Evolutionary conservation across 2,888 invertebrate species (phyloP).

Genomic region (Sphaerophoria taeniata): DNA sequence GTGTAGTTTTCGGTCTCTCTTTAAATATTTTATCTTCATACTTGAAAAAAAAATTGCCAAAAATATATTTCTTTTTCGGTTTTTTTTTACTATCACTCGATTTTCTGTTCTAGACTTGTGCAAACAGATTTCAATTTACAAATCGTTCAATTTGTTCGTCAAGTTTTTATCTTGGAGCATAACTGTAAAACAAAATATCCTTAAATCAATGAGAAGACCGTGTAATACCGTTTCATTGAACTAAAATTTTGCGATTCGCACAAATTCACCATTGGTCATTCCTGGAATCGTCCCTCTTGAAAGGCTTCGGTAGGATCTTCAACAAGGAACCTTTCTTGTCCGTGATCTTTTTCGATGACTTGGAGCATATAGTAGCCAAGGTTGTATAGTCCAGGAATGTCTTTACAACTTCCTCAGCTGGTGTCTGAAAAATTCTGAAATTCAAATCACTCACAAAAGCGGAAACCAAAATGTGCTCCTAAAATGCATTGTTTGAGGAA

Average conservation of each 20-base stretch:
- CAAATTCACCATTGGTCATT: slow-evolving; percentile 87
- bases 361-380: slow-evolving; percentile 84
- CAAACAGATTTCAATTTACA: too few relatives aligned
- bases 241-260: slow-evolving; percentile 84
- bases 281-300: slow-evolving; percentile 84
- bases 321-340: slow-evolving; percentile 86
- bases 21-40: too few relatives aligned
- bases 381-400: slow-evolving; percentile 78
- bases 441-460: too few relatives aligned
- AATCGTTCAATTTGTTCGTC: slow-evolving; percentile 77
- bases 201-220: neutral
- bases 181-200: slow-evolving; percentile 79
- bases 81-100: too few relatives aligned
- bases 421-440: slow-evolving; percentile 65
- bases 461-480: slow-evolving; percentile 14
- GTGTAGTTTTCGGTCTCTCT: too few relatives aligned
- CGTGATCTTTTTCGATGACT: slow-evolving; percentile 86
- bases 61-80: too few relatives aligned
- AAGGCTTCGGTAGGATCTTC: slow-evolving; percentile 85
- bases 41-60: too few relatives aligned
- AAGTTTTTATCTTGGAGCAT: slow-evolving; percentile 84
- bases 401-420: slow-evolving; percentile 77
- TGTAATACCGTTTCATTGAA: neutral
- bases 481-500: too few relatives aligned
- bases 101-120: too few relatives aligned